These are phyloP conservation scores for Oncorhynchus nerka DNA, from an alignment of 2,113 vertebrate genomes.

Conservation along the genomic window DNA sequence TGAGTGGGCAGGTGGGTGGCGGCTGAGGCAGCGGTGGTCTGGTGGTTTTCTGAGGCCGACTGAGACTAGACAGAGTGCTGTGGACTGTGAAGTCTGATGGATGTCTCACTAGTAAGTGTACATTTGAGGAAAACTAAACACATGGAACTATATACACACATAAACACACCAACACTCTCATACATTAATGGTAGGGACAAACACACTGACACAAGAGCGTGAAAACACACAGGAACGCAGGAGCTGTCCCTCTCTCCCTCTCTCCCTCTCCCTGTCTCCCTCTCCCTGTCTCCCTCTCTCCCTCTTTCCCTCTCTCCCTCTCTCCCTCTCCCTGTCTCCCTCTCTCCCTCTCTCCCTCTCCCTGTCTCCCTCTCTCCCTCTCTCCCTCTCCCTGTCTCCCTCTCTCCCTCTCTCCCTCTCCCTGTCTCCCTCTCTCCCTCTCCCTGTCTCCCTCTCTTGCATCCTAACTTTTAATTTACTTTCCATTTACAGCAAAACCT, in stretches of 20 bases:
- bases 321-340: no score
- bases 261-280: no score
- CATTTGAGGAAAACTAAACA: neutral
- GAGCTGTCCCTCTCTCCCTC: neutral
- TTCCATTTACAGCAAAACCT: neutral
- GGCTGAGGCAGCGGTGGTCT: neutral
- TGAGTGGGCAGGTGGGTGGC: conserved; percentile 1
- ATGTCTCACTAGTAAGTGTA: neutral
- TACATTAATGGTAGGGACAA: neutral
- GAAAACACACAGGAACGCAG: neutral
- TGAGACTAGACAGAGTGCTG: neutral
- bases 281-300: no score
- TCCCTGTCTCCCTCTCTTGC: no score
- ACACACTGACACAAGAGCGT: neutral
- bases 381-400: no score
- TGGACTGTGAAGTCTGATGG: neutral
- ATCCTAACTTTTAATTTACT: no score
- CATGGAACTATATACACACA: neutral
- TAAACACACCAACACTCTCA: neutral
- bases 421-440: no score
- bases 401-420: no score
- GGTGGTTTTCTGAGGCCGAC: neutral
- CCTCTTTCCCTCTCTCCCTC: no score
- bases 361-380: no score
- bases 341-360: no score